A percentile compares a stretch with the other conserved stretches of the same genome.
phyloP scores from a whole-genome alignment of 2,113 vertebrate species.

The Aix galericulata region DNA sequence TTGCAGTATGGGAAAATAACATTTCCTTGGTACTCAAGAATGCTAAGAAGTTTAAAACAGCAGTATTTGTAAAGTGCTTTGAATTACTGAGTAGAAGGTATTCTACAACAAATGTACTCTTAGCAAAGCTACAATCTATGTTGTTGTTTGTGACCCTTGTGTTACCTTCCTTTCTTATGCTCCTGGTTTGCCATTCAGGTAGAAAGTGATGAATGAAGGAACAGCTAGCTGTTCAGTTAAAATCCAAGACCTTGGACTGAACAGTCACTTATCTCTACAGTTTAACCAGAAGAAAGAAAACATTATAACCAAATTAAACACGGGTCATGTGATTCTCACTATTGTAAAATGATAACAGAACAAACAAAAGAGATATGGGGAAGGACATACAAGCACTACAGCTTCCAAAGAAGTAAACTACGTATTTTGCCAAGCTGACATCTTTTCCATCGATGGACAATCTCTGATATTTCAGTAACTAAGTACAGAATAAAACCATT shows the following conservation, averaged over 20 bases:
- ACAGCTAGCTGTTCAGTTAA: not conserved
- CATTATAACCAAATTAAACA: not conserved
- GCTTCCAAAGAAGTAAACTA: not conserved
- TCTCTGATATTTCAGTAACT: not conserved
- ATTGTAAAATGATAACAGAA: not conserved
- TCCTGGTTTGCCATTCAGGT: not conserved
- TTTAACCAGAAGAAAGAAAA: slow-evolving; percentile 43
- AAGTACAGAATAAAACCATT: not conserved
- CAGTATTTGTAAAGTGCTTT: not conserved
- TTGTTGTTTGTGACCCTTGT: not conserved
- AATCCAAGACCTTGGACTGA: slow-evolving; percentile 48
- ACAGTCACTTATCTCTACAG: not conserved
- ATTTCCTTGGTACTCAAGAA: not conserved
- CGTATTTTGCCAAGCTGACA: not conserved
- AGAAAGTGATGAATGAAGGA: not conserved
- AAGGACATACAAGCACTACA: not conserved
- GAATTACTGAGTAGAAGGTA: not conserved
- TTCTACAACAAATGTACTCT: not conserved
- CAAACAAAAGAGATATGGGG: not conserved
- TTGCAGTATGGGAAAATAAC: not conserved
- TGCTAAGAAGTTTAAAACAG: not conserved
- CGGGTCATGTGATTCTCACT: not conserved
- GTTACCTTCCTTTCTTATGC: not conserved
- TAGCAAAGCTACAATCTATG: not conserved
- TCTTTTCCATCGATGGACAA: not conserved